These are phyloP conservation scores for Mohoua ochrocephala DNA, from an alignment of 2,113 vertebrate species.

Conservation along the genomic window DNA sequence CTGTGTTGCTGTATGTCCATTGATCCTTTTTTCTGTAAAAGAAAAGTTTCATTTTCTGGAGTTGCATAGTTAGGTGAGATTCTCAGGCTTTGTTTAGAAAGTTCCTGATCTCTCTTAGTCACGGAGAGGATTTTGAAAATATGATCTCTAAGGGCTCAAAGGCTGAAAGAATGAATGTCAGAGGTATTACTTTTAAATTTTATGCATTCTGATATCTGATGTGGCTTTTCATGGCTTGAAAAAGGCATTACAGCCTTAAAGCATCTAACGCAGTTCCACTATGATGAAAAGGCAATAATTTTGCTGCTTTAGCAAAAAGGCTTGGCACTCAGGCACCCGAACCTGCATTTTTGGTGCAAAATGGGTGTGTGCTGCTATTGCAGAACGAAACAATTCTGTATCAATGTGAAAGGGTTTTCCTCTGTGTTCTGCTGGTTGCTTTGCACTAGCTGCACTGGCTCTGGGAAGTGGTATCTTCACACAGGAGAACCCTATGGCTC, in stretches of 20 bases:
- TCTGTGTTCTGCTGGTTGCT: neutral
- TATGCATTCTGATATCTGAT: neutral
- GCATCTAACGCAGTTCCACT: neutral
- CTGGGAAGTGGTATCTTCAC: neutral
- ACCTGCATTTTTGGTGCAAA: neutral
- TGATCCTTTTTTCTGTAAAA: neutral
- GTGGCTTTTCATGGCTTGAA: neutral
- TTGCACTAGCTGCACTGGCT: neutral
- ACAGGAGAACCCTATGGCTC: neutral
- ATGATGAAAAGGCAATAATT: neutral
- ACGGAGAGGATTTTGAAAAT: neutral
- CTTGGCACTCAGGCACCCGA: neutral
- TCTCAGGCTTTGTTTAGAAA: neutral
- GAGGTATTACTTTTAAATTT: neutral
- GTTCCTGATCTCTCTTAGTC: neutral
- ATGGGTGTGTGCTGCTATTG: neutral
- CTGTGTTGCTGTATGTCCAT: neutral
- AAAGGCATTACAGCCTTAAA: neutral
- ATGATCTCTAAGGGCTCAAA: neutral
- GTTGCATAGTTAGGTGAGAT: neutral
- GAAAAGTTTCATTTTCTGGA: neutral
- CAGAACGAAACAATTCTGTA: neutral
- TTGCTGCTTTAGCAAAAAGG: neutral
- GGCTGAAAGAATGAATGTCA: neutral
- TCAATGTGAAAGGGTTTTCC: neutral